Conservation (phyloP, 2,113 vertebrate genomes). For the Eclectus roratus region DNA sequence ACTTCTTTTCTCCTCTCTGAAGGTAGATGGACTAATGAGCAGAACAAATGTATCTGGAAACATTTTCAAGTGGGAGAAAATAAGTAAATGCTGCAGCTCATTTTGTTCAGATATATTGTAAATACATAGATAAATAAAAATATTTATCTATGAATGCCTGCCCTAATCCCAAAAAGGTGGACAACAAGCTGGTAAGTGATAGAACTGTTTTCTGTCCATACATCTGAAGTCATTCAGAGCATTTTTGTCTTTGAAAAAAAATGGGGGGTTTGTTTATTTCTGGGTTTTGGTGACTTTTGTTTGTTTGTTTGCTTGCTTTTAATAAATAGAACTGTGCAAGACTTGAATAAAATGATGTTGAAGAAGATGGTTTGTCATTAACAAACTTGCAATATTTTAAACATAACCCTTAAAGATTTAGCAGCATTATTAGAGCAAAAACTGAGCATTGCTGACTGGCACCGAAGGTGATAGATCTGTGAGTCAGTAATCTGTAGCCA, state of each 20-base stretch:
- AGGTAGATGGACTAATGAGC: neutral
- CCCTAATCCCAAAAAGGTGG: neutral
- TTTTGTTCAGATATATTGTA: constrained; percentile 10
- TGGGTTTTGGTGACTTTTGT: neutral
- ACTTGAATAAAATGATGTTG: neutral
- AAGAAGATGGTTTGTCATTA: neutral
- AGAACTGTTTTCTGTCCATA: neutral
- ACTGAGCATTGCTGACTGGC: neutral
- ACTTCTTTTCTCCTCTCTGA: neutral
- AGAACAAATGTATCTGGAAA: neutral
- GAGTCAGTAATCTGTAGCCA: neutral
- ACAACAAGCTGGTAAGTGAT: neutral
- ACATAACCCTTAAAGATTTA: neutral
- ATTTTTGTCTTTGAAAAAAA: neutral
- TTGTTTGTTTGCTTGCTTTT: neutral
- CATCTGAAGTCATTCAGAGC: neutral
- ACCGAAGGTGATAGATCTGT: neutral
- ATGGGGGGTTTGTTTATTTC: neutral
- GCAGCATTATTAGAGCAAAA: neutral
- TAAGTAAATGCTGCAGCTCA: neutral
- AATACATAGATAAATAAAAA: neutral
- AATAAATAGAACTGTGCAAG: neutral
- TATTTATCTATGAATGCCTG: neutral
- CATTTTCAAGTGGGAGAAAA: neutral
- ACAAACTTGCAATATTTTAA: neutral